Percentiles rank a stretch among this genome's conserved stretches.
These are phyloP conservation scores for Lycopodina hypogea DNA, from an alignment of 37 sponge, comb jelly and placozoan species.

Conservation along the genomic window DNA sequence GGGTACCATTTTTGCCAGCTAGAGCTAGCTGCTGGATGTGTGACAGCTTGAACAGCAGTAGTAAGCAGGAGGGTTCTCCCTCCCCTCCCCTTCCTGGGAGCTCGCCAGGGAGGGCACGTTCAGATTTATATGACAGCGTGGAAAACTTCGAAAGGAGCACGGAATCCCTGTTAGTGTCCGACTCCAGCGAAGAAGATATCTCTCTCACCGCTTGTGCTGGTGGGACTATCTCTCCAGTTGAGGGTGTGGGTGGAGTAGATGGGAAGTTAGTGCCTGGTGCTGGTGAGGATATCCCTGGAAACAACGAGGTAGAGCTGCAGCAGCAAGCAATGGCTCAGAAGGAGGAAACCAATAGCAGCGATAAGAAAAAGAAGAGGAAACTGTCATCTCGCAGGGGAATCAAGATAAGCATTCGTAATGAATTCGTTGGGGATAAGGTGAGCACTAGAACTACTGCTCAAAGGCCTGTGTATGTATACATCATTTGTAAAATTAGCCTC, in stretches of 20 bases:
- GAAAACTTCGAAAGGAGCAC: neutral
- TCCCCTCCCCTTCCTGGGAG: no score
- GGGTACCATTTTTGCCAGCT: no score
- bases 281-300: neutral
- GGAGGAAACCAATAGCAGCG: neutral
- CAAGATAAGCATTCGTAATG: conserved; percentile 7
- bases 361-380: conserved; percentile 3
- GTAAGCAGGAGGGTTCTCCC: neutral
- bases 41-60: no score
- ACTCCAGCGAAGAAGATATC: conserved; percentile 18
- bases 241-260: neutral
- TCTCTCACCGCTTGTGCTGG: neutral
- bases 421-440: neutral
- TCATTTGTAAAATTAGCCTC: no score
- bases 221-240: no score
- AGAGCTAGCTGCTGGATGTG: no score
- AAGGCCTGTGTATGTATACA: no score
- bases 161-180: conserved; percentile 17
- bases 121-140: neutral
- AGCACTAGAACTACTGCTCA: no score
- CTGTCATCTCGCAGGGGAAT: neutral
- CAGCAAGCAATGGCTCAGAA: neutral
- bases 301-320: neutral
- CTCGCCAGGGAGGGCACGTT: no score
- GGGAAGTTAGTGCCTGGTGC: neutral